These are phyloP conservation scores for Phyllostomus hastatus DNA, from an alignment of 2,113 vertebrate genomes.

Conservation along the genomic window DNA sequence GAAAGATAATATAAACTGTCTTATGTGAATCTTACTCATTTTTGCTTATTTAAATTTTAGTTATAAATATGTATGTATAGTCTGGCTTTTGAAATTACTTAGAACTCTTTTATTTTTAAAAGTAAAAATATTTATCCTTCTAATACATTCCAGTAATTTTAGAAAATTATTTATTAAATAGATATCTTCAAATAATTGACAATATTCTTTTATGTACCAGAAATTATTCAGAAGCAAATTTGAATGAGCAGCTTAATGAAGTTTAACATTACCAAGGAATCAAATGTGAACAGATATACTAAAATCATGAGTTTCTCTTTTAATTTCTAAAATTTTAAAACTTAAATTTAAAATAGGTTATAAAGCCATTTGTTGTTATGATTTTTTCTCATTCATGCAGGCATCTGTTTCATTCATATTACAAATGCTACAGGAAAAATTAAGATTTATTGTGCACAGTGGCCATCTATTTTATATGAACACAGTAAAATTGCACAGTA, in stretches of 20 bases:
- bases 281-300: neutral
- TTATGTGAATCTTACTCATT: neutral
- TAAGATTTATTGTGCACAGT: neutral
- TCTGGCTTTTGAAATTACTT: neutral
- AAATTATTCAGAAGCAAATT: neutral
- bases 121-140: neutral
- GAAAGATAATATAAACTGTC: neutral
- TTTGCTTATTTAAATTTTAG: neutral
- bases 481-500: neutral
- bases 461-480: neutral
- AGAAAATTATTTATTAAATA: neutral
- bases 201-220: neutral
- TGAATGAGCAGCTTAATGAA: neutral
- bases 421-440: neutral
- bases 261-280: neutral
- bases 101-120: neutral
- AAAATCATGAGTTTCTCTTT: neutral
- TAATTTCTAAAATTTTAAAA: neutral
- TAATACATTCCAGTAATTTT: neutral
- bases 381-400: neutral
- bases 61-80: neutral
- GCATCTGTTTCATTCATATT: neutral
- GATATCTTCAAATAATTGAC: neutral
- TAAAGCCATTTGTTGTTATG: neutral
- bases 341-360: neutral